These are phyloP conservation scores for Petrolisthes manimaculis DNA, from an alignment of 2,888 invertebrate species.

Conservation along the genomic window DNA sequence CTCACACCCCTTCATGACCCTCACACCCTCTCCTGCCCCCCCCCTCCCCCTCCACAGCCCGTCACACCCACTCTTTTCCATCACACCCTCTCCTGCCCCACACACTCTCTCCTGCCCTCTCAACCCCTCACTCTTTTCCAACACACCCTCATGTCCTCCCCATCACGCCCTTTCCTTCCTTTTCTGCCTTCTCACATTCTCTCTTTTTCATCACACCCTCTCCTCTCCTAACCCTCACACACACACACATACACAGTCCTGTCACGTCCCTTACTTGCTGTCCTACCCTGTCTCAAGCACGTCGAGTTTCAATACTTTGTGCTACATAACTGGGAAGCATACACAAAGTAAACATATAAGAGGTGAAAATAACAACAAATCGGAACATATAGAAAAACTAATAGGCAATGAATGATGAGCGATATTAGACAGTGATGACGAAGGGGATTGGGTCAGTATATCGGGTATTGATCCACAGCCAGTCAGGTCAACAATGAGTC, in stretches of 20 bases:
- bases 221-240: not conserved
- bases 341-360: no score
- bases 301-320: no score
- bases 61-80: not conserved
- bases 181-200: not conserved
- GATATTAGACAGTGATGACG: no score
- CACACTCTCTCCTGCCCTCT: not conserved
- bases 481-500: not conserved
- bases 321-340: no score
- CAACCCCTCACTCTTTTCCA: not conserved
- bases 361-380: no score
- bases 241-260: not conserved
- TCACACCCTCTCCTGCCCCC: no score
- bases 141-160: not conserved
- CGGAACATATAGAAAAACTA: no score
- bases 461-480: not conserved
- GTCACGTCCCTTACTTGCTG: not conserved
- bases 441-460: no score
- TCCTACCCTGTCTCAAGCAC: no score
- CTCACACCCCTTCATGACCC: no score
- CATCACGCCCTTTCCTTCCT: not conserved
- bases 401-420: no score
- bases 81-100: not conserved
- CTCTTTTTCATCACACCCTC: not conserved
- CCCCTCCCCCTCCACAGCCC: conserved; percentile 13